Conservation (phyloP, 2,113 vertebrate genomes). For the Solenodon paradoxus region DNA sequence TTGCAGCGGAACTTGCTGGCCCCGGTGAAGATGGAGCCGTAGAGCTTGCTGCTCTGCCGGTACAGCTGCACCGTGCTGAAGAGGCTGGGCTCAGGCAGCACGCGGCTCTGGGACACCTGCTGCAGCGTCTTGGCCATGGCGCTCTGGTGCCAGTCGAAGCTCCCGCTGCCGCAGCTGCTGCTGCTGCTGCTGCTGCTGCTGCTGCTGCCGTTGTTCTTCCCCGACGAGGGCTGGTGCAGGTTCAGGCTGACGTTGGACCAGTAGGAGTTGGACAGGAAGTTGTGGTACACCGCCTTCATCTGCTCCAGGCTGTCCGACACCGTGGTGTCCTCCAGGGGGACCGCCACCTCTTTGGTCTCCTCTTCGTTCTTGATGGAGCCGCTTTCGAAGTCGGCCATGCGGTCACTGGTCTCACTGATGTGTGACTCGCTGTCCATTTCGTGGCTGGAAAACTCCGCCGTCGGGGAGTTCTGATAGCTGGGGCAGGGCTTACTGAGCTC, state of each 20-base stretch:
- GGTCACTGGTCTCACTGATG: slow-evolving; percentile 97
- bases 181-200: slow-evolving; percentile 97
- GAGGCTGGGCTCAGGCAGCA: slow-evolving; percentile 92
- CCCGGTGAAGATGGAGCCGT: slow-evolving; percentile 98
- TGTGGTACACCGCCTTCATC: slow-evolving; percentile 99
- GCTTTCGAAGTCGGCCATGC: slow-evolving; percentile 97
- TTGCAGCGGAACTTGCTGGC: slow-evolving; percentile 99
- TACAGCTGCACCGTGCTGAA: slow-evolving; percentile 99
- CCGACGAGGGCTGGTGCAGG: slow-evolving; percentile 89
- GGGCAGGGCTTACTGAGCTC: slow-evolving; percentile 90
- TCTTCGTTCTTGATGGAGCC: slow-evolving; percentile 96
- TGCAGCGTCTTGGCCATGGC: slow-evolving; percentile 97
- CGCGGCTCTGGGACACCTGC: slow-evolving; percentile 93
- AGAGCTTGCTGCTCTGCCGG: slow-evolving; percentile 97
- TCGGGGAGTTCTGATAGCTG: slow-evolving; percentile 94
- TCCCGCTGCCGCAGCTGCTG: slow-evolving; percentile 95
- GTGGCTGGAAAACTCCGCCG: slow-evolving; percentile 95
- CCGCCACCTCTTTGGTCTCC: slow-evolving; percentile 90
- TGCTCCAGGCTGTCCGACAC: slow-evolving; percentile 96
- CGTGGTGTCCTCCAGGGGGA: slow-evolving; percentile 86
- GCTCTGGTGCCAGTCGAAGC: slow-evolving; percentile 99
- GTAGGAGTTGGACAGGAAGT: slow-evolving; percentile 99
- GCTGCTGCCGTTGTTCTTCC: slow-evolving; percentile 92
- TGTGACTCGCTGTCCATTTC: slow-evolving; percentile 99
- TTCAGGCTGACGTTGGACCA: slow-evolving; percentile 97